Percentiles rank a stretch among this genome's conserved stretches.
These are phyloP conservation scores for Cartodere bifasciata DNA, from an alignment of 2,888 invertebrate genomes.

Conservation along the genomic window DNA sequence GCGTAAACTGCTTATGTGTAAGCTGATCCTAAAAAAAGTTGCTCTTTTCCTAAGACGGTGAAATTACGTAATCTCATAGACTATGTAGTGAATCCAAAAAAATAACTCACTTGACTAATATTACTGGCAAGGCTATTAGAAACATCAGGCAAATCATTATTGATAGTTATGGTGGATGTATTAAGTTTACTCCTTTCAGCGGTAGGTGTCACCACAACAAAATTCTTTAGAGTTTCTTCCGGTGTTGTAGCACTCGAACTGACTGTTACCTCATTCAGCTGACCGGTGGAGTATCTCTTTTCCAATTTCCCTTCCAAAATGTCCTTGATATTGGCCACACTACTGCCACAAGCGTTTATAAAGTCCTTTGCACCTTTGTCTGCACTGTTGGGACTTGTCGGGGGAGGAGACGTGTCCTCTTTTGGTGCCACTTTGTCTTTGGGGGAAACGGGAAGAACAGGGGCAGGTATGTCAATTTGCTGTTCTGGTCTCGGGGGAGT, in stretches of 20 bases:
- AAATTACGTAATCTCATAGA: too few relatives aligned
- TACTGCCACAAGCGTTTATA: constrained; percentile 5
- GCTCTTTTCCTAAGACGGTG: too few relatives aligned
- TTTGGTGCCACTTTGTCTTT: constrained; percentile 1
- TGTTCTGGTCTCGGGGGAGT: constrained; percentile 24
- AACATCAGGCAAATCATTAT: constrained; percentile 41
- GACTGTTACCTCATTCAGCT: constrained; percentile 21
- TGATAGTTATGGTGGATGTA: constrained; percentile 41
- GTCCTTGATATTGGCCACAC: constrained; percentile 21
- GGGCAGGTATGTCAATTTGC: constrained; percentile 20
- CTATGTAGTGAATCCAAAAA: too few relatives aligned
- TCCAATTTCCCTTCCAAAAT: constrained; percentile 21
- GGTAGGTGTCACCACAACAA: constrained; percentile 28
- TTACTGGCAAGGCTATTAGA: constrained; percentile 65
- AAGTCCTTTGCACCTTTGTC: not conserved
- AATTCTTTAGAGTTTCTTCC: constrained; percentile 25
- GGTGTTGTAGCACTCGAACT: constrained; percentile 22
- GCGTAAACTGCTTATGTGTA: too few relatives aligned
- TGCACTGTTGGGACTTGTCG: not conserved
- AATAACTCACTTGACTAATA: constrained; percentile 47
- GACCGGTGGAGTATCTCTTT: constrained; percentile 16
- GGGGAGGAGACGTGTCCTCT: not conserved
- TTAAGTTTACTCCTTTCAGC: constrained; percentile 31
- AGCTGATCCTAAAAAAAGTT: too few relatives aligned
- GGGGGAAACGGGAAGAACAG: constrained; percentile 10